Conservation (phyloP, 2,797 vertebrate genomes). For the Macropodus opercularis region DNA sequence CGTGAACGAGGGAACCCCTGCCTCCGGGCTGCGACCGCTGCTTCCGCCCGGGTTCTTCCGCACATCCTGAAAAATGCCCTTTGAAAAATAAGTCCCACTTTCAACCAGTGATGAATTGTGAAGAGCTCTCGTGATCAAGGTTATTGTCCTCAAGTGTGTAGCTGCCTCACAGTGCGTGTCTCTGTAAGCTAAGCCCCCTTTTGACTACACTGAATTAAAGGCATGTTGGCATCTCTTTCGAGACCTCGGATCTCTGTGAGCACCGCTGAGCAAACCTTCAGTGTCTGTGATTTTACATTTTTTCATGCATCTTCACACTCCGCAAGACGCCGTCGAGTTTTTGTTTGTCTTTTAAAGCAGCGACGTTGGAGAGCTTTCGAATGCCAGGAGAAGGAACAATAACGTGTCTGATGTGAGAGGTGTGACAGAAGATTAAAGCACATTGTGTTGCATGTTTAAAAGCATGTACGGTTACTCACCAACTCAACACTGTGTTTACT, state of each 20-base stretch:
- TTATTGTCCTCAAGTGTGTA: constrained; percentile 70
- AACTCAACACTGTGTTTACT: no score
- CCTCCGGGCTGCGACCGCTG: constrained; percentile 48
- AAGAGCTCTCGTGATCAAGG: constrained; percentile 73
- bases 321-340: constrained; percentile 27
- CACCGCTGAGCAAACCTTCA: constrained; percentile 53
- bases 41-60: constrained; percentile 58
- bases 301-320: constrained; percentile 18
- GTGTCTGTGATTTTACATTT: constrained; percentile 37
- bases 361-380: constrained; percentile 24
- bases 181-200: constrained; percentile 62
- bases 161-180: constrained; percentile 52
- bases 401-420: constrained; percentile 10
- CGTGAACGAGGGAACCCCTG: constrained; percentile 59
- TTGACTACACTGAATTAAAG: constrained; percentile 65
- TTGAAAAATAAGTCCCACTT: constrained; percentile 71
- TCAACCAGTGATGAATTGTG: constrained; percentile 60
- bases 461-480: no score
- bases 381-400: constrained; percentile 22
- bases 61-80: constrained; percentile 59
- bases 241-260: constrained; percentile 52
- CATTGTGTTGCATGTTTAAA: not conserved
- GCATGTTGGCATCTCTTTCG: constrained; percentile 60
- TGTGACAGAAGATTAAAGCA: constrained; percentile 8
- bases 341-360: constrained; percentile 32